Evolutionary conservation across 1,140 invertebrate genomes (phyloP).

Genomic region (Papilio polytes): DNA sequence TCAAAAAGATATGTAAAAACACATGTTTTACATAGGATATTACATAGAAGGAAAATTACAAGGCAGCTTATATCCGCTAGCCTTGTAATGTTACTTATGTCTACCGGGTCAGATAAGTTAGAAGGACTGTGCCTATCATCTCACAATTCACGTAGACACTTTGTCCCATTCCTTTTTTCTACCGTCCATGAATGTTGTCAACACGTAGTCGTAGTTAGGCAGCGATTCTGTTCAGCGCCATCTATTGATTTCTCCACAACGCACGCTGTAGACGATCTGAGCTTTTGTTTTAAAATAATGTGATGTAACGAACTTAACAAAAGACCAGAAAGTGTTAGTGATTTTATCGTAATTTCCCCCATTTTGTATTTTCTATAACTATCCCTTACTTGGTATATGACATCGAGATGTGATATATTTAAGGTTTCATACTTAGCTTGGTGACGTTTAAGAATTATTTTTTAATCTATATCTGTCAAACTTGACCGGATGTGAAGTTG

Average conservation of each 20-base stretch:
- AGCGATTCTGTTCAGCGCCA: conserved; percentile 41
- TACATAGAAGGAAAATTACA: not conserved
- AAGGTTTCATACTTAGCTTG: conserved; percentile 50
- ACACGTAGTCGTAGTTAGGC: conserved; percentile 37
- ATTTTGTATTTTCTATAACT: conserved; percentile 64
- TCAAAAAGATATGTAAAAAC: not conserved
- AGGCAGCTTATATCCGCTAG: not conserved
- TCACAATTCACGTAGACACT: conserved; percentile 23
- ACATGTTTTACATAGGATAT: not conserved
- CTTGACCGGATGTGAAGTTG: conserved; percentile 45
- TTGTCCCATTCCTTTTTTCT: conserved; percentile 64
- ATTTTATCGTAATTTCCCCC: conserved; percentile 58
- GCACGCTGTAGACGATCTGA: conserved; percentile 58
- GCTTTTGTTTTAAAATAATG: conserved; percentile 61
- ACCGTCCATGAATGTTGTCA: conserved; percentile 77
- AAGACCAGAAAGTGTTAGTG: conserved; percentile 73
- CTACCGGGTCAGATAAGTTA: not conserved
- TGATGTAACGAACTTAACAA: conserved; percentile 66
- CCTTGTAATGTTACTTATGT: not conserved
- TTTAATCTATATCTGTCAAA: conserved; percentile 26
- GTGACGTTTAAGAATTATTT: conserved; percentile 40
- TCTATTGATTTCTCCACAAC: conserved; percentile 48
- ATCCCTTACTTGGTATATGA: conserved; percentile 60
- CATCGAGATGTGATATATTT: conserved; percentile 60
- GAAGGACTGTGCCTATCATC: not conserved